Evolutionary conservation across 2,888 invertebrate genomes (phyloP), one percentile per base, ranked within the genome.

Genomic region (Ochropacha duplaris): DNA sequence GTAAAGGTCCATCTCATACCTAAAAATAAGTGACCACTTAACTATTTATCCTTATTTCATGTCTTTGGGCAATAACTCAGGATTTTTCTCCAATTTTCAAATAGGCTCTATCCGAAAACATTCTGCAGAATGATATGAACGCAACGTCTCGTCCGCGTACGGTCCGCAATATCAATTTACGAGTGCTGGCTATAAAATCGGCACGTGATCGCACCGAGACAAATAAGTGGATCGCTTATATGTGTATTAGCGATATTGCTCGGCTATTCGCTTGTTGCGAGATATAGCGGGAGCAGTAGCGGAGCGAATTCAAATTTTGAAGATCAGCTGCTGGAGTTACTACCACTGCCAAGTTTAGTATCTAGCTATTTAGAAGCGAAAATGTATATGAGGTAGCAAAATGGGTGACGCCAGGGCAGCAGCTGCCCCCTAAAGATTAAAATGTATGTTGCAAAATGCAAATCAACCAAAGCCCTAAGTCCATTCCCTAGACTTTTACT

Each of bases 151-250:
- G 52, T 52, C 22, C 66, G 72, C 63, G 71, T 75, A 73, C 75
- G 78, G 74, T 69, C 75, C 78, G 84, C 89, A 84, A 89, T 88
- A 88, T 91, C 90, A 90, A 90, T 90, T 90, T 90, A 90, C 88
- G 88, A 85, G 81, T 84, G 78, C 52, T 51, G 74, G 86, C 91
- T 81, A 92, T 92, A 91, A 92, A 91, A 90, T 84, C 79, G 85
- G 91, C 86, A 90, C 92, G 92, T 92, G 92, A 88, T 86, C 85
- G 79, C 77, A 62, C 69, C 66, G 80, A 83, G 86, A 89, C 90
- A 90, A 87, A 89, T 88, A 90, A 86, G 79, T 82, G 79, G 83
- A 77, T 74, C 79, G 81, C 76, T 85, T 80, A 81, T 84, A 73
- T 81, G 76, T 84, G 82, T 85, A 83, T 83, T 80, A 80, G 78